Evolutionary conservation across 2,797 vertebrate genomes (phyloP), one percentile per base, ranked within the genome.

Genomic region (Rallus crepitans): DNA sequence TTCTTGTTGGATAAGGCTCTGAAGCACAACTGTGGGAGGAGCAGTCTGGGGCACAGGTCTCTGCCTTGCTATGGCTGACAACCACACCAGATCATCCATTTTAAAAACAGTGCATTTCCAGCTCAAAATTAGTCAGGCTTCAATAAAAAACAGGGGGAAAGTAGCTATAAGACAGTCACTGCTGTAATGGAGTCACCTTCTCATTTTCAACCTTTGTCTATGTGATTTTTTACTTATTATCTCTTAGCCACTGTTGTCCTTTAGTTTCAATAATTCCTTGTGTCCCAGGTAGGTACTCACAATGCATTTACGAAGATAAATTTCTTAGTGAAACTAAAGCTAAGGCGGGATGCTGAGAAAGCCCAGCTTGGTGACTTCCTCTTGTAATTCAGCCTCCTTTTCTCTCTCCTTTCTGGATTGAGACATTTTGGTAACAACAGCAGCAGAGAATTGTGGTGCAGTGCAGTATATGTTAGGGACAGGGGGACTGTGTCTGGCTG

Each of bases 61-160:
- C 24, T 77, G 69, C 55, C 59, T 78, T 64, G 28, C 57, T 73
- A 40, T 15, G n/a, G 52, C 50, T 76, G 45, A 52, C 82, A 87
- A 33, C 37, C 53, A 18, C 24, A 47, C 18, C 11, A 3, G 53
- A 31, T 37, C 92, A 79, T 75, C 57, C 7, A 8, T 75, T 93
- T 73, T 21, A 70, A 82, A 94, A 94, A 30, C 28, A 45, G 15
- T 48, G 16, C 40, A 71, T 75, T 94, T 91, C 13, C n/a, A 71
- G 23, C 40, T 84, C 55, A 47, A 52, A 72, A 69, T 69, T 76
- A 83, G 12, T n/a, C 72, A 73, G 56, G 37, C 8, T 94, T 90
- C 86, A 61, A 75, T 24, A 81, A 30, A 71, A 45, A 83, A 71
- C 3, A 40, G 24, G 5, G 30, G 15, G 17, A 89, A 37, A 81